Percentiles rank a stretch among this genome's conserved stretches.
Conservation (phyloP, 2,888 invertebrate genomes). For the Pristionchus japonicus region DNA sequence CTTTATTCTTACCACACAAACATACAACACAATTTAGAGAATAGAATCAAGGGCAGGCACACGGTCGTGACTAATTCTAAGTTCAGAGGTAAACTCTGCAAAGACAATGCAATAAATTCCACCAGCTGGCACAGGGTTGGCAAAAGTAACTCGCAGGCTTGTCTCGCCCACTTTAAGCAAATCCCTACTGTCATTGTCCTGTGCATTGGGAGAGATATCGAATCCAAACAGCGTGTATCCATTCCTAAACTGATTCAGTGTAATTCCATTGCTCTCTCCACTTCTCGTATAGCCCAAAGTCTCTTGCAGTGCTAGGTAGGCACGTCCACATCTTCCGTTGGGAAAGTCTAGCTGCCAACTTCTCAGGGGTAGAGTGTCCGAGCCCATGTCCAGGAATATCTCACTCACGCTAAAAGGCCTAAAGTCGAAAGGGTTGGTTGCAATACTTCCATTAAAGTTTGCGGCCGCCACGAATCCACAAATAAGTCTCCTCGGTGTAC, state of each 20-base stretch:
- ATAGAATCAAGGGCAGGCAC: not conserved
- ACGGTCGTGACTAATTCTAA: not conserved
- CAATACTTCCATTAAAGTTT: not conserved
- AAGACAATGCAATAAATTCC: not conserved
- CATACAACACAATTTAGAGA: not conserved
- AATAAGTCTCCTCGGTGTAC: not conserved
- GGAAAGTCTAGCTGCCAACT: not conserved
- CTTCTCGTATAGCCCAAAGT: not conserved
- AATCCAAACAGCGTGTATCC: not conserved
- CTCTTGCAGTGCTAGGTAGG: not conserved
- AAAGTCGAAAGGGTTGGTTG: not conserved
- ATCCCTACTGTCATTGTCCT: not conserved
- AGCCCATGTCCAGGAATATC: slow-evolving; percentile 3
- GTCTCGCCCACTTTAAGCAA: not conserved
- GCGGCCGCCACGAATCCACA: not conserved
- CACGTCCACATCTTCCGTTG: not conserved
- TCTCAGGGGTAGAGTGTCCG: not conserved
- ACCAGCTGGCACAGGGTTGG: not conserved
- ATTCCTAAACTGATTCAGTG: not conserved
- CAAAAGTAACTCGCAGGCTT: not conserved
- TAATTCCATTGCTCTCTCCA: not conserved
- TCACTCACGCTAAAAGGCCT: not conserved
- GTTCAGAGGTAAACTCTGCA: not conserved
- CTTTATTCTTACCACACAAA: too few relatives aligned
- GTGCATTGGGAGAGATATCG: not conserved